Conservation (phyloP, 1,140 invertebrate species). For the Drosophila chauvacae region DNA sequence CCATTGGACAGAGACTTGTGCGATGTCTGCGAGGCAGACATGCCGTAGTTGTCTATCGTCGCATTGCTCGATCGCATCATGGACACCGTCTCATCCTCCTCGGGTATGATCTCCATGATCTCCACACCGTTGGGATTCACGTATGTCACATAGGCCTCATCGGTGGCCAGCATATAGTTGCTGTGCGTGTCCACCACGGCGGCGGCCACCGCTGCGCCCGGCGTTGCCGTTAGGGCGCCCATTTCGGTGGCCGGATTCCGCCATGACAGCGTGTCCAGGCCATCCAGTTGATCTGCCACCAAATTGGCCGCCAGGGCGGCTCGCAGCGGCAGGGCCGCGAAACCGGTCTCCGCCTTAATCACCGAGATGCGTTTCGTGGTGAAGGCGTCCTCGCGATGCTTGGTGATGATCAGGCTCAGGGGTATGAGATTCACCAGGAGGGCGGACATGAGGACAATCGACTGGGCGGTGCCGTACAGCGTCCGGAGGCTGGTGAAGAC, state of each 20-base stretch:
- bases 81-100: constrained; percentile 80
- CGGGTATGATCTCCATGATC: constrained; percentile 84
- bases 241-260: constrained; percentile 55
- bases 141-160: constrained; percentile 80
- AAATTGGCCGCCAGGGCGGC: constrained; percentile 61
- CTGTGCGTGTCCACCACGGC: constrained; percentile 74
- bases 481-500: constrained; percentile 83
- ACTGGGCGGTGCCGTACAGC: constrained; percentile 78
- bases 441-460: constrained; percentile 78
- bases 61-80: constrained; percentile 79
- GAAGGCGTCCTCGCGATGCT: constrained; percentile 78
- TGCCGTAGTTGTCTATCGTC: constrained; percentile 78
- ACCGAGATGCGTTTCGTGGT: constrained; percentile 80
- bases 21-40: constrained; percentile 62
- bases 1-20: constrained; percentile 73
- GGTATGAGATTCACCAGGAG: constrained; percentile 81
- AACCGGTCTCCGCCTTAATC: constrained; percentile 74
- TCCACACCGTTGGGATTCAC: constrained; percentile 83
- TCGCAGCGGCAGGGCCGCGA: constrained; percentile 64
- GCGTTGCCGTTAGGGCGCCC: not conserved
- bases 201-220: constrained; percentile 52
- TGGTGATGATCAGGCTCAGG: constrained; percentile 78
- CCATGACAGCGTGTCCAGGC: constrained; percentile 68
- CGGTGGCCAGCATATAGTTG: constrained; percentile 79
- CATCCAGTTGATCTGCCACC: constrained; percentile 78